Conservation (phyloP, 2,888 invertebrate species). For the Aphidius colemani region DNA sequence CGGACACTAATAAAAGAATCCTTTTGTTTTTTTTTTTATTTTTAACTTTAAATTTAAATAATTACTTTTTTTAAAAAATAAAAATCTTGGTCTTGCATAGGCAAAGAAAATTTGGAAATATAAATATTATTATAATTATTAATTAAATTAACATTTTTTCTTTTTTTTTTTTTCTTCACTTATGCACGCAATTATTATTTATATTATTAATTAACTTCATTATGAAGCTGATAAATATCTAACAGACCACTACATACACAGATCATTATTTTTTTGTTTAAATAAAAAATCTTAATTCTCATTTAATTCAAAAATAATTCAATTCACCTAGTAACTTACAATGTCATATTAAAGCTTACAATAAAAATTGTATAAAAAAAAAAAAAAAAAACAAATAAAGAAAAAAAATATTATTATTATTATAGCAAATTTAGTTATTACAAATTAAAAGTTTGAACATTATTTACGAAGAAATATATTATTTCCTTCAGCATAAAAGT, state of each 20-base stretch:
- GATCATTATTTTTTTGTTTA: conserved; percentile 18
- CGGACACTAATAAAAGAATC: conserved; percentile 6
- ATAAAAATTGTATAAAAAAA: conserved; percentile 1
- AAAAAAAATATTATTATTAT: not conserved
- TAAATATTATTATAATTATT: not conserved
- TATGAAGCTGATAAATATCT: conserved; percentile 12
- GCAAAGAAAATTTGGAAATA: too few species aligned
- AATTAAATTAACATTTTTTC: not conserved
- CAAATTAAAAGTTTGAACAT: too few species aligned
- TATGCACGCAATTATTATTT: not conserved
- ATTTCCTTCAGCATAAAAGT: too few species aligned
- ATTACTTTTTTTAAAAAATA: not conserved
- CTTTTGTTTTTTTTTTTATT: not conserved
- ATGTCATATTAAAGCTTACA: not conserved
- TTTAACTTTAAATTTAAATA: not conserved
- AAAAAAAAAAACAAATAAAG: not conserved
- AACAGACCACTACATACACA: conserved; percentile 32
- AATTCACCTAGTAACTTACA: not conserved
- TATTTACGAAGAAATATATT: too few species aligned
- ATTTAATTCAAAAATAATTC: not conserved
- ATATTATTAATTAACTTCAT: too few species aligned
- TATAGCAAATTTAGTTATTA: too few species aligned
- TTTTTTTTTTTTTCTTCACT: conserved; percentile 6
- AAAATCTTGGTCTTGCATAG: too few species aligned
- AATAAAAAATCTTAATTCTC: too few species aligned